Evolutionary conservation across 2,888 invertebrate genomes (phyloP).

Genomic region (Brassicogethes aeneus): DNA sequence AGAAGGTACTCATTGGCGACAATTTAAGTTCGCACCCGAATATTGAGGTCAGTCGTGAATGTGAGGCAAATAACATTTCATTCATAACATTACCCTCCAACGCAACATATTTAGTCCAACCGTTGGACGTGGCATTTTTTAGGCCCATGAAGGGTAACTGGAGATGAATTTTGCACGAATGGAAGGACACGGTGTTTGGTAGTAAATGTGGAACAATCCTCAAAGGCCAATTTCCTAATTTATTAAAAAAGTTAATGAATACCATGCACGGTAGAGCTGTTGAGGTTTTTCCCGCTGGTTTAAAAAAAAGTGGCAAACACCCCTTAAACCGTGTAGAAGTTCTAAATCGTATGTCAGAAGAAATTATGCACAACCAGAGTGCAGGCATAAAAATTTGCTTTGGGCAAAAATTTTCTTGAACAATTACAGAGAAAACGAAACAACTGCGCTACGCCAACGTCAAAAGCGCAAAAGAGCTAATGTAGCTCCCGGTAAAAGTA

Average conservation of each 20-base stretch:
- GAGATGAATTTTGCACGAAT: conserved; percentile 11
- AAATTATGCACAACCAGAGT: conserved; percentile 9
- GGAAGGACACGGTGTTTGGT: conserved; percentile 11
- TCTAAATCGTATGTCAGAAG: conserved; percentile 9
- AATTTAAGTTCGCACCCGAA: conserved; percentile 16
- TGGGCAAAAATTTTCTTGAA: too few relatives aligned
- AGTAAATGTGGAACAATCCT: conserved; percentile 12
- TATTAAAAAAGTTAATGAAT: conserved; percentile 11
- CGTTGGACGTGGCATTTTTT: too few relatives aligned
- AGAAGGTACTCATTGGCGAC: conserved; percentile 15
- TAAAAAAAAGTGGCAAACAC: conserved; percentile 9
- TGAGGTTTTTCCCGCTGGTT: conserved; percentile 9
- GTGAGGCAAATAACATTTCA: conserved; percentile 13
- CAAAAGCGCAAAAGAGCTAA: too few relatives aligned
- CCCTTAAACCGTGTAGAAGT: conserved; percentile 9
- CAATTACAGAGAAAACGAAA: too few relatives aligned
- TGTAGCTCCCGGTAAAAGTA: too few relatives aligned
- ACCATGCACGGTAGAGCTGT: conserved; percentile 7
- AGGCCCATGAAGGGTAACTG: too few relatives aligned
- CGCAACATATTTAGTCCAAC: too few relatives aligned
- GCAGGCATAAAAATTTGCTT: too few relatives aligned
- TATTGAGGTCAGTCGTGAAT: conserved; percentile 12
- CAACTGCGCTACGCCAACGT: too few relatives aligned
- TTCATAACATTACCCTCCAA: conserved; percentile 11
- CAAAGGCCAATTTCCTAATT: conserved; percentile 10